phyloP scores from a whole-genome alignment of 2,888 invertebrate genomes.

The Heliconius cydno region DNA sequence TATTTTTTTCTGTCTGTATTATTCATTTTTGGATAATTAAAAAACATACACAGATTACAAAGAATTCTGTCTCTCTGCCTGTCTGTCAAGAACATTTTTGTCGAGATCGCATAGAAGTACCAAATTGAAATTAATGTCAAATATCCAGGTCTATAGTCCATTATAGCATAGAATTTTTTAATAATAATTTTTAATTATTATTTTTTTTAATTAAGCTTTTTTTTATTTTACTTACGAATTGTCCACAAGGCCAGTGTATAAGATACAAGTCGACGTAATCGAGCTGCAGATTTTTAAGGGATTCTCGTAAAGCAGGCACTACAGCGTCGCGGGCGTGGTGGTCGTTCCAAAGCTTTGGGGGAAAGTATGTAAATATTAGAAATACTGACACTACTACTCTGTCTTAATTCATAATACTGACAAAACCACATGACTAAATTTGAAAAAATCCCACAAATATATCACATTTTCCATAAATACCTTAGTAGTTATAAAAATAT shows the following conservation, averaged over 20 bases:
- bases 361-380: not conserved
- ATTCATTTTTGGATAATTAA: too few relatives aligned
- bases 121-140: too few relatives aligned
- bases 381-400: not conserved
- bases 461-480: slow-evolving; percentile 52
- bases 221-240: slow-evolving; percentile 41
- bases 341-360: slow-evolving; percentile 67
- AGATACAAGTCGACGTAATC: slow-evolving; percentile 83
- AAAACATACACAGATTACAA: too few relatives aligned
- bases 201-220: not conserved
- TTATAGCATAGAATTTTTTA: not conserved
- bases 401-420: too few relatives aligned
- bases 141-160: too few relatives aligned
- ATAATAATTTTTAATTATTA: too few relatives aligned
- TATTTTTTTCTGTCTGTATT: not conserved
- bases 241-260: slow-evolving; percentile 65
- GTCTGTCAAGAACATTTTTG: too few relatives aligned
- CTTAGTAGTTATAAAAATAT: slow-evolving; percentile 83
- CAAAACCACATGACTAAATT: too few relatives aligned
- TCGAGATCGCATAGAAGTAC: too few relatives aligned
- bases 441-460: too few relatives aligned
- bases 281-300: slow-evolving; percentile 58
- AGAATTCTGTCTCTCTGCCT: too few relatives aligned
- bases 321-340: slow-evolving; percentile 75
- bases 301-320: slow-evolving; percentile 83